Evolutionary conservation across 1,140 invertebrate genomes (phyloP).

Genomic region (Acyrthosiphon pisum): DNA sequence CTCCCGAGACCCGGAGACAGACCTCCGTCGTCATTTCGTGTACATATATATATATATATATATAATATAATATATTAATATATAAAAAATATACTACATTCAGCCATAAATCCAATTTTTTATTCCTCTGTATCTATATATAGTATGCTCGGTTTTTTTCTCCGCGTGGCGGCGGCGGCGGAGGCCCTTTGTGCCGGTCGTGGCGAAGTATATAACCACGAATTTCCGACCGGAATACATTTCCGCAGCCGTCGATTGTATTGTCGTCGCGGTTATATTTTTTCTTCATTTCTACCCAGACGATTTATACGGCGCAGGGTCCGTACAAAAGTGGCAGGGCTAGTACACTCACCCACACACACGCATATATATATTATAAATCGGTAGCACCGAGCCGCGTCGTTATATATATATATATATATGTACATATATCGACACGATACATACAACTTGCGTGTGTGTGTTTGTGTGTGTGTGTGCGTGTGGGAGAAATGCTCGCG

Average conservation of each 20-base stretch:
- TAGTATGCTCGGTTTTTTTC: not conserved
- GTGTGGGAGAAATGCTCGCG: not conserved
- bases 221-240: conserved; percentile 49
- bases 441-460: not conserved
- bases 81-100: not conserved
- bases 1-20: not conserved
- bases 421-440: not conserved
- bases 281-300: not conserved
- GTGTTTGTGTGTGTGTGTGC: not conserved
- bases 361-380: not conserved
- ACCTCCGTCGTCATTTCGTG: not conserved
- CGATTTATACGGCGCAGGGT: conserved; percentile 29
- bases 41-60: not conserved
- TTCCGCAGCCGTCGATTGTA: conserved; percentile 48
- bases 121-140: not conserved
- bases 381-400: not conserved
- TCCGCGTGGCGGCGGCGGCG: not conserved
- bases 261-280: not conserved
- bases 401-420: not conserved
- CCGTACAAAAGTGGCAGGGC: not conserved
- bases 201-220: conserved; percentile 9
- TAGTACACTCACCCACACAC: not conserved
- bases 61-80: not conserved
- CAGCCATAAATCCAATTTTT: conserved; percentile 33
- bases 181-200: not conserved